A percentile compares a stretch with the other conserved stretches of the same genome.
Evolutionary conservation across 2,888 invertebrate genomes (phyloP).

Genomic region (Trichogramma dendrolimi): DNA sequence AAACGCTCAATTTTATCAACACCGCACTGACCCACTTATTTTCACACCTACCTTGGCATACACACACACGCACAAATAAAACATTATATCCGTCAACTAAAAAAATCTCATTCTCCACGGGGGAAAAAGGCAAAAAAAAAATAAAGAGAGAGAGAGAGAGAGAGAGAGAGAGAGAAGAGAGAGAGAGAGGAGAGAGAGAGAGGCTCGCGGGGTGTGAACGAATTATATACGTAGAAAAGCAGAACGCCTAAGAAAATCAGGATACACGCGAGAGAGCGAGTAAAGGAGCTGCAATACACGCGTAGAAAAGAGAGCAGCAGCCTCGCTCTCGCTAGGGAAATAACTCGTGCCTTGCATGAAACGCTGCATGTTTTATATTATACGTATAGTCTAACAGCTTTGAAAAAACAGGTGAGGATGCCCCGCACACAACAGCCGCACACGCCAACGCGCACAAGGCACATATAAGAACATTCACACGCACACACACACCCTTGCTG

Average conservation of each 20-base stretch:
- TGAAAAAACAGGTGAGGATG: background rate
- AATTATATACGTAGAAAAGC: too few species aligned
- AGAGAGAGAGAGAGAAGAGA: constrained; percentile 1
- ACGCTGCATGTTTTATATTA: constrained; percentile 21
- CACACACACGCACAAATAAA: too few species aligned
- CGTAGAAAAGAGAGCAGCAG: constrained; percentile 15
- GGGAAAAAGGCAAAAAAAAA: background rate
- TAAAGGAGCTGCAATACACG: background rate
- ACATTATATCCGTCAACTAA: too few species aligned
- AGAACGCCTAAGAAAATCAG: too few species aligned
- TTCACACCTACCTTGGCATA: too few species aligned
- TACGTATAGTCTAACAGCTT: background rate
- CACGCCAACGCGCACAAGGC: too few species aligned
- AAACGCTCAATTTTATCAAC: too few species aligned
- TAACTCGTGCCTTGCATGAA: constrained; percentile 25
- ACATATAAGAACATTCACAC: too few species aligned
- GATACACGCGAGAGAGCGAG: background rate
- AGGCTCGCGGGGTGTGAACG: background rate
- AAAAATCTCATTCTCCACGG: too few species aligned
- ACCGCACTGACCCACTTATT: too few species aligned
- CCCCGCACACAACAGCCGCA: too few species aligned
- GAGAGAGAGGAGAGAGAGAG: background rate
- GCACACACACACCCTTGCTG: too few species aligned
- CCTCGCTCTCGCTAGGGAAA: constrained; percentile 22
- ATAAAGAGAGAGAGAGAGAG: constrained; percentile 2